Percentiles rank a stretch among this genome's conserved stretches.
phyloP scores from a whole-genome alignment of 2,888 invertebrate genomes.

The Stictocephala bisonia region DNA sequence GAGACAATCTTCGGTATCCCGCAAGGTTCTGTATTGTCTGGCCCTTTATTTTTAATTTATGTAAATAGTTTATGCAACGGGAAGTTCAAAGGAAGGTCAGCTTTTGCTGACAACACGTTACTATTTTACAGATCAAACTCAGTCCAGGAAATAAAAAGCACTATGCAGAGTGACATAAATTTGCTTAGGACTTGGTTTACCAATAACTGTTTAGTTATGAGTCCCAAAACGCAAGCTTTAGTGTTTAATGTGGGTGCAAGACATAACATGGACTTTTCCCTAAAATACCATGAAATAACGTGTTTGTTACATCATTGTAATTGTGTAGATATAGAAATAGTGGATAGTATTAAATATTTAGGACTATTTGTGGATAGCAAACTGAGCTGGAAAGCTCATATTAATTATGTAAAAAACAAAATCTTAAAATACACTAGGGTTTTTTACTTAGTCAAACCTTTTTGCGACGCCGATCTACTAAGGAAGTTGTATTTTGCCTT shows the following conservation, averaged over 20 bases:
- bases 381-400: constrained; percentile 17
- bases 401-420: neutral
- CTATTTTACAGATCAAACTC: constrained; percentile 15
- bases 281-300: neutral
- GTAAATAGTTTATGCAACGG: constrained; percentile 31
- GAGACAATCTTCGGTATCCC: neutral
- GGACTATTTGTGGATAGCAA: neutral
- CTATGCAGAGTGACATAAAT: neutral
- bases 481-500: constrained; percentile 4
- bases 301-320: neutral
- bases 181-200: neutral
- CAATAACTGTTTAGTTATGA: constrained; percentile 3
- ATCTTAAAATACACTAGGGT: no score
- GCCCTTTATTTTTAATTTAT: constrained; percentile 18
- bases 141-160: neutral
- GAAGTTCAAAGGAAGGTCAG: neutral
- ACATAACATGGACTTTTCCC: no score
- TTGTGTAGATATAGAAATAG: neutral
- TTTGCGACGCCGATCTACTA: neutral
- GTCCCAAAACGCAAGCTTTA: constrained; percentile 8
- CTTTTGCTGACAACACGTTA: constrained; percentile 8
- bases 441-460: neutral
- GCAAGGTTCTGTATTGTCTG: no score
- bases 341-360: no score
- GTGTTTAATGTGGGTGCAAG: neutral